Evolutionary conservation across 1,140 invertebrate genomes (phyloP), one percentile per base, ranked within the genome.

Genomic region (Belonocnema kinseyi): DNA sequence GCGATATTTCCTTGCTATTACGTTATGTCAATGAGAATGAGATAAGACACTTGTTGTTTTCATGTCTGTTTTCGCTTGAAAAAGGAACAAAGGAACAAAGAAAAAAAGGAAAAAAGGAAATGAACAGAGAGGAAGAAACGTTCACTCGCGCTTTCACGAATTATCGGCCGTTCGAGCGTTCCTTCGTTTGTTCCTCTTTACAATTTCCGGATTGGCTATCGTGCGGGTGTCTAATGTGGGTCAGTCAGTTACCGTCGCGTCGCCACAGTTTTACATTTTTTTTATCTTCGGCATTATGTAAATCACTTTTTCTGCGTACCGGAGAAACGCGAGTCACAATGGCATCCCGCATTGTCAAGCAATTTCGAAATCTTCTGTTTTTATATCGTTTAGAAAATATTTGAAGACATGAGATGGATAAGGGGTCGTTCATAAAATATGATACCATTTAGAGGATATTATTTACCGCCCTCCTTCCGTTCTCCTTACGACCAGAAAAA

Each of bases 211-310:
- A 83, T 85, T 78, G 80, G 77, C 77, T 80, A 80, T 70, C 80
- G 89, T 90, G 89, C 89, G 89, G 89, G 90, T 79, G 85, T 75
- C 77, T 81, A 87, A 90, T 90, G 83, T 88, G 85, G 89, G 90
- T 86, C 89, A 89, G 77, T 46, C 40, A 46, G 40, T 46, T 46
- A 46, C 6, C 26, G 26, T 33, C 26, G 74, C 80, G 72, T 75
- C 77, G 61, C 56, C 71, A 83, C 81, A 76, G 85, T 83, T 81
- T 83, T 58, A 53, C 17, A 58, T 74, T 46, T 75, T 76, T 52
- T 79, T 83, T 84, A 85, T 85, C 84, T 77, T 73, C 74, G 51
- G 77, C 76, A 82, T 86, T 88, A 88, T 86, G 86, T 84, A 83
- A 86, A 86, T 85, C 78, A 80, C 80, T 85, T 82, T 85, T 82